phyloP scores from a whole-genome alignment of 2,113 vertebrate genomes.

The Daphoenositta chrysoptera region DNA sequence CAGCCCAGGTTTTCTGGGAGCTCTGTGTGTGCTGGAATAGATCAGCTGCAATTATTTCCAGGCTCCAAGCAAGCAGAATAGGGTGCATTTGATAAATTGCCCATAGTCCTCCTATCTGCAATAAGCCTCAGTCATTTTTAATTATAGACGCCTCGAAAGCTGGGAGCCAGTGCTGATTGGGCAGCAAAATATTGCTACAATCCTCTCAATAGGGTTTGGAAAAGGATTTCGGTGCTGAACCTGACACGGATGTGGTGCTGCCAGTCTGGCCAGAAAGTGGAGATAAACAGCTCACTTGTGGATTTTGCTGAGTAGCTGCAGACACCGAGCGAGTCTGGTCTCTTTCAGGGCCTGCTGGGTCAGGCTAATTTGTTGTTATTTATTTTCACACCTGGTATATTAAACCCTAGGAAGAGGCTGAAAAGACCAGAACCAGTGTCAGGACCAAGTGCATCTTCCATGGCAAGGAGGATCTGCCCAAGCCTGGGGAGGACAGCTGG shows the following conservation, averaged over 20 bases:
- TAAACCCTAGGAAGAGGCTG: background rate
- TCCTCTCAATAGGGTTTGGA: background rate
- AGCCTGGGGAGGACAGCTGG: background rate
- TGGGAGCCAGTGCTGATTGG: background rate
- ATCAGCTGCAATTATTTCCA: slow-evolving; percentile 38
- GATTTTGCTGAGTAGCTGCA: background rate
- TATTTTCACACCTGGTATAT: background rate
- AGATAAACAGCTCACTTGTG: background rate
- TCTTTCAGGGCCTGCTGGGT: background rate
- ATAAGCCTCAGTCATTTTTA: slow-evolving; percentile 37
- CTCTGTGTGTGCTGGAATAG: background rate
- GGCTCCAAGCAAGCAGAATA: background rate
- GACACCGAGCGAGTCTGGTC: background rate
- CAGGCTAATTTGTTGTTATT: background rate
- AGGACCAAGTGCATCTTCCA: background rate
- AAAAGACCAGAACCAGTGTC: background rate
- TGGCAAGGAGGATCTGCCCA: background rate
- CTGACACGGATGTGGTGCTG: background rate
- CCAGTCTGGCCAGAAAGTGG: background rate
- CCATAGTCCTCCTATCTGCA: background rate
- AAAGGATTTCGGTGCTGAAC: background rate
- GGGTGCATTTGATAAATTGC: slow-evolving; percentile 43
- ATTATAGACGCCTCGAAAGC: background rate
- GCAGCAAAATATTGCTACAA: slow-evolving; percentile 14
- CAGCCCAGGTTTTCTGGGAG: slow-evolving; percentile 21